Percentiles rank a stretch among this genome's conserved stretches.
These are phyloP conservation scores for Oenanthe melanoleuca DNA, from an alignment of 2,113 vertebrate genomes.

Conservation along the genomic window DNA sequence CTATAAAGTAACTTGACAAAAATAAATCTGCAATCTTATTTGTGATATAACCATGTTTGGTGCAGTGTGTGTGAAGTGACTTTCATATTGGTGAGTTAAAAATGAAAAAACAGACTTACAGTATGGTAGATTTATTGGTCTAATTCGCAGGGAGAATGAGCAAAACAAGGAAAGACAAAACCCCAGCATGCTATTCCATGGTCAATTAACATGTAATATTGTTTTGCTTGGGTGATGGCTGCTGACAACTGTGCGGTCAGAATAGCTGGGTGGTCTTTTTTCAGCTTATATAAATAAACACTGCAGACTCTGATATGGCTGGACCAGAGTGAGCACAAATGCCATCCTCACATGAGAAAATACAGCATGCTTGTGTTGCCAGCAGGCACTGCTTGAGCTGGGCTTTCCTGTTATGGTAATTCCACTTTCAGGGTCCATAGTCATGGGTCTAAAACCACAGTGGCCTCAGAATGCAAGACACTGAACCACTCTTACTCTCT, in stretches of 20 bases:
- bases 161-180: neutral
- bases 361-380: neutral
- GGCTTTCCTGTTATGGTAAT: neutral
- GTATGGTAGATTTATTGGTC: neutral
- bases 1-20: neutral
- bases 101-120: neutral
- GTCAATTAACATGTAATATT: conserved; percentile 1
- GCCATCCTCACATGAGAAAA: neutral
- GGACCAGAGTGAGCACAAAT: neutral
- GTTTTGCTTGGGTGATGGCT: conserved; percentile 11
- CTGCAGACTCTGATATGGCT: neutral
- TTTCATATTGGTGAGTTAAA: neutral
- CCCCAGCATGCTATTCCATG: neutral
- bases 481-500: neutral
- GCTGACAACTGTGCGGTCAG: neutral
- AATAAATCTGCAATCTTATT: neutral
- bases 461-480: rapidly evolving
- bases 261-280: conserved; percentile 5
- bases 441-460: neutral
- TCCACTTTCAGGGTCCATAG: neutral
- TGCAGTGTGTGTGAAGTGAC: neutral
- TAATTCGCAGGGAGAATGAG: neutral
- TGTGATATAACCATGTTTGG: neutral
- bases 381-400: neutral
- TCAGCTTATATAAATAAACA: conserved; percentile 16